phyloP scores from a whole-genome alignment of 2,888 invertebrate genomes.

The Hipparchia semele region DNA sequence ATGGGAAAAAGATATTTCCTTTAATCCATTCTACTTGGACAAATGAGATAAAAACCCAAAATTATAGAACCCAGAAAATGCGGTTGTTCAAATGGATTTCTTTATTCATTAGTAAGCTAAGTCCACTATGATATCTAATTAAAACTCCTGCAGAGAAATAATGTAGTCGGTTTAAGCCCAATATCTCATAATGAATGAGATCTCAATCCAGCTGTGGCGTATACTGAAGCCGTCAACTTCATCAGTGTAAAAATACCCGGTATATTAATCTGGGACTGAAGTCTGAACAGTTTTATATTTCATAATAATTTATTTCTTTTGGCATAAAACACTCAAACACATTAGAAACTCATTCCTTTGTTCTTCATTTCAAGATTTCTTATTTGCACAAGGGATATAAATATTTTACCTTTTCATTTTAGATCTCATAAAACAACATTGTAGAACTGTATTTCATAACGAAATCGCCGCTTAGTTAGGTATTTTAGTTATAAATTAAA shows the following conservation, averaged over 20 bases:
- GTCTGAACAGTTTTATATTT: not conserved
- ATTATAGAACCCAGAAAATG: too few relatives aligned
- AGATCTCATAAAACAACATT: constrained; percentile 1
- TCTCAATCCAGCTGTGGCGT: not conserved
- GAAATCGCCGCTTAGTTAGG: not conserved
- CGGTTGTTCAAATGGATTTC: not conserved
- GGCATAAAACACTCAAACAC: constrained; percentile 1
- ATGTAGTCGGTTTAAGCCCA: not conserved
- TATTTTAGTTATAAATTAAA: constrained; percentile 18
- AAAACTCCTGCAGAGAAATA: not conserved
- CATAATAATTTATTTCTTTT: constrained; percentile 1
- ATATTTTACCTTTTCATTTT: constrained; percentile 3
- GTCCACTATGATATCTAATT: not conserved
- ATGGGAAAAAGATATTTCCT: too few relatives aligned
- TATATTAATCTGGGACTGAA: not conserved
- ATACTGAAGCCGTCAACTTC: not conserved
- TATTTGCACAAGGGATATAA: not conserved
- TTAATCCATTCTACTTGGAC: too few relatives aligned
- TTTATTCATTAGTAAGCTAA: not conserved
- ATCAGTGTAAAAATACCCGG: not conserved
- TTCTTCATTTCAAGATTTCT: not conserved
- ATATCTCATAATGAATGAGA: not conserved
- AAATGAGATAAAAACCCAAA: too few relatives aligned
- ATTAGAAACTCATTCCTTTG: constrained; percentile 4
- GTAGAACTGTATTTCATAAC: constrained; percentile 1